phyloP scores from a whole-genome alignment of 2,113 vertebrate genomes.

The Synchiropus splendidus region DNA sequence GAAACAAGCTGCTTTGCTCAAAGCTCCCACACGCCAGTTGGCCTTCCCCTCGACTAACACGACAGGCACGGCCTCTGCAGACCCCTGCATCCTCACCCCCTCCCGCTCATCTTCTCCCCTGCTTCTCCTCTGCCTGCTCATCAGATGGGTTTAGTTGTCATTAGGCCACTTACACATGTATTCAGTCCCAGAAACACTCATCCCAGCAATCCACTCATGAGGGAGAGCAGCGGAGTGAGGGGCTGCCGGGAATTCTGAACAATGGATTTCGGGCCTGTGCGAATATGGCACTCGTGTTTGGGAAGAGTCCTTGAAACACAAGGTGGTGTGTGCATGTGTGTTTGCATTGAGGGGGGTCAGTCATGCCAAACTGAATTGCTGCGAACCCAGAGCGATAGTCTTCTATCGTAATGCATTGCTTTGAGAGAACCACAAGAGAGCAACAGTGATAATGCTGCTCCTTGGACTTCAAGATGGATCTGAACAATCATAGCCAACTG shows the following conservation, averaged over 20 bases:
- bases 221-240: slow-evolving; percentile 11
- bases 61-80: slow-evolving; percentile 40
- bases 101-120: slow-evolving; percentile 1
- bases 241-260: slow-evolving; percentile 20
- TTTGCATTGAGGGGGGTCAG: slow-evolving; percentile 7
- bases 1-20: slow-evolving; percentile 65
- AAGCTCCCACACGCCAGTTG: slow-evolving; percentile 46
- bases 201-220: slow-evolving; percentile 34
- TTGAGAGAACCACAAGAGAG: no score
- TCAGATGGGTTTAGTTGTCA: slow-evolving; percentile 43
- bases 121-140: slow-evolving; percentile 12
- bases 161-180: slow-evolving; percentile 58
- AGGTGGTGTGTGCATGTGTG: slow-evolving; percentile 13
- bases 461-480: no score
- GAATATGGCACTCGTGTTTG: slow-evolving; percentile 21
- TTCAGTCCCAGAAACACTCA: slow-evolving; percentile 45
- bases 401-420: no score
- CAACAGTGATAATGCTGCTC: no score
- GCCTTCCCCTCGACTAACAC: slow-evolving; percentile 54
- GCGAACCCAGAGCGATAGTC: no score
- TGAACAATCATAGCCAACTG: no score
- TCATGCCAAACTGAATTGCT: no score
- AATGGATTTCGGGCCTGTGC: slow-evolving; percentile 4
- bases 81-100: slow-evolving; percentile 1
- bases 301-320: slow-evolving; percentile 28